Evolutionary conservation across 1,140 invertebrate genomes (phyloP), one percentile per base, ranked within the genome.

Genomic region (Orussus abietinus): DNA sequence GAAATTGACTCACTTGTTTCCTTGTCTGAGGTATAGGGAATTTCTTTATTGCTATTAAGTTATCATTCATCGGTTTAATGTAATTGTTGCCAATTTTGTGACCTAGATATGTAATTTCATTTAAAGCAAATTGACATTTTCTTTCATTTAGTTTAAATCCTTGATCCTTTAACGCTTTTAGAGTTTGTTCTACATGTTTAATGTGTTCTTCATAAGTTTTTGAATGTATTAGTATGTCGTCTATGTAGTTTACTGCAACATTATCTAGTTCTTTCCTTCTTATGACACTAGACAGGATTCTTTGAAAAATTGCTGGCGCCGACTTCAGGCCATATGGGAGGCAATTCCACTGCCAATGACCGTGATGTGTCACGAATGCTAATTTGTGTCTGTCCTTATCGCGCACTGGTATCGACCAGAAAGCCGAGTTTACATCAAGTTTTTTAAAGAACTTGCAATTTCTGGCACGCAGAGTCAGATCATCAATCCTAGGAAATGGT

Each of bases 381-480:
- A 17, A 4, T 32, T 32, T 32, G 9, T 32, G n/a, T 18, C 11
- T 30, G 15, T 26, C 38, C 13, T 29, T 15, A 9, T 5, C 11
- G 3, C 26, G 5, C 12, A 40, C 3, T 31, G 38, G 38, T 29
- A 40, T 40, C 26, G 38, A 40, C 38, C 38, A 40, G 38, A 40
- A 40, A 13, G 38, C 38, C 19, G 36, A 38, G 22, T 38, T 38
- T 19, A 38, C 30, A 38, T 38, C 37, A 4, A 38, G 22, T 38
- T 13, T 41, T 21, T 28, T 41, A 11, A 33, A 41, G 15, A 9
- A 41, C 17, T 33, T 41, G 20, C 29, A 41, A 33, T 41, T 33
- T 40, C 38, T 31, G 11, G 38, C 38, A 4, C 38, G 4, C 17
- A n/a, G n/a, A n/a, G n/a, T n/a, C n/a, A n/a, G n/a, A n/a, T n/a